These are phyloP conservation scores for Spatulosminthurus flaviceps DNA, from an alignment of 2,888 invertebrate genomes.

Conservation along the genomic window DNA sequence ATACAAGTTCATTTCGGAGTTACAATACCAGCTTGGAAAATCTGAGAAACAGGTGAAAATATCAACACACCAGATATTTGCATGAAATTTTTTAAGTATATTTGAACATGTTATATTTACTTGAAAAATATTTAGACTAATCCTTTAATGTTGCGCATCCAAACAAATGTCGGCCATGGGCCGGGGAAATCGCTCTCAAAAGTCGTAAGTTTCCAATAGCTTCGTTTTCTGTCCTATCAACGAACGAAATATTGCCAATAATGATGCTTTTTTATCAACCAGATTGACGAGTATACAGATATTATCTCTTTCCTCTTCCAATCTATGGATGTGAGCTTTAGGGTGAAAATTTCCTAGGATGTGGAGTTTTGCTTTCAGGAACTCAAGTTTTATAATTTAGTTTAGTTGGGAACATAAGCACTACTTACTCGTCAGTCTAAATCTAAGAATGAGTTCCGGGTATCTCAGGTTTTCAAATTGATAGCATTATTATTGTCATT, in stretches of 20 bases:
- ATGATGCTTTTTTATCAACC: neutral
- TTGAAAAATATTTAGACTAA: neutral
- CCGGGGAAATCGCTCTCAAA: neutral
- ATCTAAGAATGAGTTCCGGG: no score
- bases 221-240: neutral
- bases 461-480: no score
- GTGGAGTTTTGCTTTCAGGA: no score
- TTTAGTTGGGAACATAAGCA: no score
- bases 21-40: constrained; percentile 80
- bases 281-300: constrained; percentile 11
- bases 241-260: neutral
- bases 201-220: neutral
- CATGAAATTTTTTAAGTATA: neutral
- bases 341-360: no score
- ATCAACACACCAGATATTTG: no score
- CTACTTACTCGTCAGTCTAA: no score
- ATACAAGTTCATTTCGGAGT: constrained; percentile 89
- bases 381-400: no score
- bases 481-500: no score
- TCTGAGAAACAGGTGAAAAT: constrained; percentile 72
- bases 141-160: constrained; percentile 4
- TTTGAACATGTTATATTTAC: no score
- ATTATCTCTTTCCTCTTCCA: constrained; percentile 13
- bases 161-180: constrained; percentile 4
- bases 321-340: neutral